Percentiles rank a stretch among this genome's conserved stretches.
phyloP scores from a whole-genome alignment of 2,888 invertebrate genomes.

The Hetaerina titia region DNA sequence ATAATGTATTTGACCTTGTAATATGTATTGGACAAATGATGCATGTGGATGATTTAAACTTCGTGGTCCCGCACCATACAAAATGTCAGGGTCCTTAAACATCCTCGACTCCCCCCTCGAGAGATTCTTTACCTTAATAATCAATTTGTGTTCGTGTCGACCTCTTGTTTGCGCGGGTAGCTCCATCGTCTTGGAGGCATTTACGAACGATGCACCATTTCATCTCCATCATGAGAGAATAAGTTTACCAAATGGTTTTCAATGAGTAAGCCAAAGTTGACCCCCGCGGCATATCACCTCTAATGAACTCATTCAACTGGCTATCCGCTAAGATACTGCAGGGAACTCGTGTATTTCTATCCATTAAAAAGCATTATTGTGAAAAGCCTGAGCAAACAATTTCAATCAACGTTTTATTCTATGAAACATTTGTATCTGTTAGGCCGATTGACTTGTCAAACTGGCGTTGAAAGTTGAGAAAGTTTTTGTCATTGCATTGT shows the following conservation, averaged over 20 bases:
- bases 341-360: no score
- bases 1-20: no score
- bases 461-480: no score
- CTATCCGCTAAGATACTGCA: no score
- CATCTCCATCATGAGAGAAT: not conserved
- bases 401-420: no score
- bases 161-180: not conserved
- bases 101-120: not conserved
- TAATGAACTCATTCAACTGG: not conserved
- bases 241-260: not conserved
- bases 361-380: no score
- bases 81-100: not conserved
- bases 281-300: not conserved
- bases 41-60: not conserved
- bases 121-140: not conserved
- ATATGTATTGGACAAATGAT: not conserved
- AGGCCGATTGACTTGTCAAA: no score
- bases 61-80: not conserved
- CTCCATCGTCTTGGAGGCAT: not conserved
- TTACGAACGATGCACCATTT: not conserved
- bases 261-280: not conserved
- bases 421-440: no score
- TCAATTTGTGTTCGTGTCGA: not conserved
- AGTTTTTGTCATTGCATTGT: no score
- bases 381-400: no score